These are phyloP conservation scores for Steromphala cineraria DNA, from an alignment of 2,888 invertebrate genomes.

Conservation along the genomic window DNA sequence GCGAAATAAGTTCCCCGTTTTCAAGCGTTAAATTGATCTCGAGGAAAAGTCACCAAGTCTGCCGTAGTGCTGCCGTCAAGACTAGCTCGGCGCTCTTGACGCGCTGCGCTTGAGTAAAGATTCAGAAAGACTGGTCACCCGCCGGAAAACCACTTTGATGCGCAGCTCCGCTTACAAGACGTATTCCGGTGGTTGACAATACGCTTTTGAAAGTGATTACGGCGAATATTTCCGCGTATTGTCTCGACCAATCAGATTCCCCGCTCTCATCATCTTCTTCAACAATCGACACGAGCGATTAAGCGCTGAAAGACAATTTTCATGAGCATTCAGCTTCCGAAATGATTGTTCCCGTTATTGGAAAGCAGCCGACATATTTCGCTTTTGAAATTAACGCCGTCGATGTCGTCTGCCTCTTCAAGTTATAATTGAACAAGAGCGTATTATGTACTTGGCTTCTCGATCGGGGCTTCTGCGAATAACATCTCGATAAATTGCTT, in stretches of 20 bases:
- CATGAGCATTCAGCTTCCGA: not conserved
- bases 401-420: conserved; percentile 1
- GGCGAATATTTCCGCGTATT: not conserved
- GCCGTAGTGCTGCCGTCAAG: not conserved
- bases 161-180: not conserved
- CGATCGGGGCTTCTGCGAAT: not conserved
- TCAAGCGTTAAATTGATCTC: not conserved
- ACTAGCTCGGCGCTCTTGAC: not conserved
- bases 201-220: not conserved
- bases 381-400: conserved; percentile 1
- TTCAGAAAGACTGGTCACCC: not conserved
- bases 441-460: not conserved
- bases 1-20: not conserved
- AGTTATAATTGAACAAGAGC: not conserved
- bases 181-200: not conserved
- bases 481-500: conserved; percentile 21
- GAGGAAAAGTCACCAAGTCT: not conserved
- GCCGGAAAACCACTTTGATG: conserved; percentile 6
- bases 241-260: not conserved
- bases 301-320: conserved; percentile 1
- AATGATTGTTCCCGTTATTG: conserved; percentile 5
- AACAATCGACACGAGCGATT: not conserved
- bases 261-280: not conserved
- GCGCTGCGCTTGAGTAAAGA: not conserved
- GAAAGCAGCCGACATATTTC: not conserved